Percentiles rank a stretch among this genome's conserved stretches.
Conservation (phyloP, 2,888 invertebrate species). For the Callosobruchus maculatus region DNA sequence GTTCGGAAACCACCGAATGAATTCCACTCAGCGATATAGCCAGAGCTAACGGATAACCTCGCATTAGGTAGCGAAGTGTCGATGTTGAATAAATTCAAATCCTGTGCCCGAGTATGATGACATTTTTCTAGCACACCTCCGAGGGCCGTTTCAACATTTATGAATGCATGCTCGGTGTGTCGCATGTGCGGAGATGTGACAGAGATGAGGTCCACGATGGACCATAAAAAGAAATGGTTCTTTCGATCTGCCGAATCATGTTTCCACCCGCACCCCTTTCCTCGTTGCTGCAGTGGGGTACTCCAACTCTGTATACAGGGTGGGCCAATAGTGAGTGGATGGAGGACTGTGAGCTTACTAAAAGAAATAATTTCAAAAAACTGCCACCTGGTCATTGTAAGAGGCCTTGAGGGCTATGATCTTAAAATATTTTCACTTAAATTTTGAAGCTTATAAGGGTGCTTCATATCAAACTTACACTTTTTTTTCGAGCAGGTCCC, state of each 20-base stretch:
- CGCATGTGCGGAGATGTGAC: conserved; percentile 44
- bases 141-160: conserved; percentile 42
- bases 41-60: neutral
- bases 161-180: conserved; percentile 43
- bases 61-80: neutral
- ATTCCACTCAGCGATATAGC: neutral
- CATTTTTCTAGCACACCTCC: conserved; percentile 41
- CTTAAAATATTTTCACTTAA: too few relatives aligned
- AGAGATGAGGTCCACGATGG: conserved; percentile 44
- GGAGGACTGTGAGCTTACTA: too few relatives aligned
- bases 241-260: conserved; percentile 39
- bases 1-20: too few relatives aligned
- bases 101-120: conserved; percentile 31
- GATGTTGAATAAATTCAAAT: neutral
- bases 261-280: neutral
- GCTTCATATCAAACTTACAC: too few relatives aligned
- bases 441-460: too few relatives aligned
- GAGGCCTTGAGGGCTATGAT: too few relatives aligned
- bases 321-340: too few relatives aligned
- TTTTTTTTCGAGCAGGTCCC: too few relatives aligned
- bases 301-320: too few relatives aligned
- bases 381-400: too few relatives aligned
- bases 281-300: neutral
- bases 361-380: too few relatives aligned
- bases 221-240: conserved; percentile 48